These are phyloP conservation scores for Teleogryllus oceanicus DNA, from an alignment of 2,888 invertebrate species.

Conservation along the genomic window DNA sequence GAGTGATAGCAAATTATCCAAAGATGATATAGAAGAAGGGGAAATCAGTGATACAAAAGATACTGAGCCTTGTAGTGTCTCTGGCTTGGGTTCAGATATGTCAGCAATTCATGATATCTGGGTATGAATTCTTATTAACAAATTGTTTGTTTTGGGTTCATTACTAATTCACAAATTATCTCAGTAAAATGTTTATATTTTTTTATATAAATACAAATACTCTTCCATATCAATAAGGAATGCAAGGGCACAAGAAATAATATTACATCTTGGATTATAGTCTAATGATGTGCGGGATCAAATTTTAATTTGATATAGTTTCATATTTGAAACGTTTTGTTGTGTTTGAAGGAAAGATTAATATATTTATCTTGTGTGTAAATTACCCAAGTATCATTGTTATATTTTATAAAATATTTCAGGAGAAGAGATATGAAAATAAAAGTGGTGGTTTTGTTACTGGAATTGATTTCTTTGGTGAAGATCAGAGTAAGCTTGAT, in stretches of 20 bases:
- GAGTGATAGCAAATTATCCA: conserved; percentile 27
- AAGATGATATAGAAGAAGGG: conserved; percentile 47
- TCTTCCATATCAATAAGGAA: too few species aligned
- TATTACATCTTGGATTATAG: too few species aligned
- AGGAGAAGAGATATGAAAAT: conserved; percentile 42
- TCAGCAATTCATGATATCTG: not conserved
- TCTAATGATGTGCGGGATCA: too few species aligned
- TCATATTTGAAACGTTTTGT: too few species aligned
- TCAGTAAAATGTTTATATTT: too few species aligned
- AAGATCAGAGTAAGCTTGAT: conserved; percentile 52
- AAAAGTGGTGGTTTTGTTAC: conserved; percentile 49
- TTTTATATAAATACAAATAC: too few species aligned
- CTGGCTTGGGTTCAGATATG: not conserved
- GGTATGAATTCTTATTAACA: not conserved
- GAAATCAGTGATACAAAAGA: conserved; percentile 46
- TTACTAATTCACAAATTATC: not conserved
- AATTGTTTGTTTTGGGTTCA: not conserved
- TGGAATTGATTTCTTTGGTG: conserved; percentile 52
- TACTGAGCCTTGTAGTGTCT: not conserved
- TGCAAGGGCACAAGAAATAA: too few species aligned
- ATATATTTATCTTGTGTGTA: too few species aligned
- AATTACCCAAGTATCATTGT: too few species aligned
- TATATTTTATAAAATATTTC: not conserved
- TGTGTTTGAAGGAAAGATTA: too few species aligned
- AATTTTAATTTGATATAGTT: too few species aligned